Base-by-base conservation (phyloP, 2,797 vertebrate species). In the Lerista edwardsae region DNA sequence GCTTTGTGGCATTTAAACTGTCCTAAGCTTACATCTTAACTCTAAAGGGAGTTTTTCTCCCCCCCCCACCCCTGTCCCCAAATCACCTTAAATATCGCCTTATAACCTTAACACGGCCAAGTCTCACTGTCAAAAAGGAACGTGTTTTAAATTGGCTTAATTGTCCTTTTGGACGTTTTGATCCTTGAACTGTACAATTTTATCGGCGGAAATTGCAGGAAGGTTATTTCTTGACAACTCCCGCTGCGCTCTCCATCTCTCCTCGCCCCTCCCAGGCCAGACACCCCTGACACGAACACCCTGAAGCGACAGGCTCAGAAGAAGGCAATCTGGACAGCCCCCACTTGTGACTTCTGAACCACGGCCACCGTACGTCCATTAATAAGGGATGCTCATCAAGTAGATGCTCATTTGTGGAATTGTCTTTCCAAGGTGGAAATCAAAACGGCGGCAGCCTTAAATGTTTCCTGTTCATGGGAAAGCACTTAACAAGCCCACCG, bases 311-410 rank as follows among this genome's bases (percentile, higher is more conserved):
- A 93, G 88, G 91, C 64, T 69, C 91, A 91, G 93, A 93, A 90
- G 92, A 83, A 92, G 1, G 91, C 91, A 93, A 91, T 62, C 93
- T 89, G 84, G 79, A 90, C 75, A 68, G 90, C n/a, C 79, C 89
- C 89, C 23, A 88, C 92, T 77, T 64, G 78, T 89, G 92, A 91
- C 86, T 91, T 89, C n/a, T n/a, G n/a, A n/a, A n/a, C n/a, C n/a
- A n/a, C n/a, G n/a, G n/a, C n/a, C n/a, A n/a, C n/a, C n/a, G n/a
- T n/a, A n/a, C n/a, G n/a, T n/a, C n/a, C n/a, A n/a, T n/a, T n/a
- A n/a, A n/a, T n/a, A 94, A 93, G 93, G 69, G 92, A 61, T 87
- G 80, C 91, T 87, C 92, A 91, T 89, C 86, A 92, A 93, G 92
- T 87, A 87, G 86, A 90, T 88, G 91, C 91, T 91, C 90, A 72